These are phyloP conservation scores for Halesus radiatus DNA, from an alignment of 1,140 invertebrate genomes.

Conservation along the genomic window DNA sequence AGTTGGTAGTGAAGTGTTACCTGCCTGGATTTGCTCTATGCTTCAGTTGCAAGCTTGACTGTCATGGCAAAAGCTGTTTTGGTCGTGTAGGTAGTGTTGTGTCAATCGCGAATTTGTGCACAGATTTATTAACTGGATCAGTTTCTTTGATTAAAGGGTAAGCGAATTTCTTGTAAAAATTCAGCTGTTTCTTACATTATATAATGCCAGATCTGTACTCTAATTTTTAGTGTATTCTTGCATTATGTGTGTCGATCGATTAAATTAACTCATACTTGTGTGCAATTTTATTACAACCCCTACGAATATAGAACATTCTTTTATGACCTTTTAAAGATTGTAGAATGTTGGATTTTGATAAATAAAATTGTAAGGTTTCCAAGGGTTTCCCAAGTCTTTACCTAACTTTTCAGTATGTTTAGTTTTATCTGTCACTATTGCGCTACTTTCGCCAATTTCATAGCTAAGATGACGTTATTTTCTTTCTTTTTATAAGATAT, in stretches of 20 bases:
- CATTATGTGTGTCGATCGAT: slow-evolving; percentile 49
- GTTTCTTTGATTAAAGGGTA: slow-evolving; percentile 33
- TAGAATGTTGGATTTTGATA: background rate
- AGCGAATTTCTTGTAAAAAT: slow-evolving; percentile 10
- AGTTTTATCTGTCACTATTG: slow-evolving; percentile 1
- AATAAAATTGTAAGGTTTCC: background rate
- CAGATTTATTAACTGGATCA: slow-evolving; percentile 28
- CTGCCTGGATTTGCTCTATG: slow-evolving; percentile 16
- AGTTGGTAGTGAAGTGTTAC: slow-evolving; percentile 12
- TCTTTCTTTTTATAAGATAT: background rate
- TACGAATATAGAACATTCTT: slow-evolving; percentile 29
- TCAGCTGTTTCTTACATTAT: background rate
- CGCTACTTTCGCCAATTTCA: slow-evolving; percentile 1
- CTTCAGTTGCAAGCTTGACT: slow-evolving; percentile 48
- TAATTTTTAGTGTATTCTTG: background rate
- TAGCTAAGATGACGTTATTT: background rate
- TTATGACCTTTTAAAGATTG: background rate
- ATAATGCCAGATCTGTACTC: background rate
- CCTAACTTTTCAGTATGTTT: background rate
- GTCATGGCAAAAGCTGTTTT: slow-evolving; percentile 51
- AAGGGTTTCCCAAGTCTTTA: background rate
- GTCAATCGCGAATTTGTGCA: slow-evolving; percentile 38
- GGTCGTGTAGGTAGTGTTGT: slow-evolving; percentile 43
- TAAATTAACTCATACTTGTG: slow-evolving; percentile 44
- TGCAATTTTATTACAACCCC: slow-evolving; percentile 46